phyloP scores from a whole-genome alignment of 1,140 invertebrate species.

The Elymnias hypermnestra region DNA sequence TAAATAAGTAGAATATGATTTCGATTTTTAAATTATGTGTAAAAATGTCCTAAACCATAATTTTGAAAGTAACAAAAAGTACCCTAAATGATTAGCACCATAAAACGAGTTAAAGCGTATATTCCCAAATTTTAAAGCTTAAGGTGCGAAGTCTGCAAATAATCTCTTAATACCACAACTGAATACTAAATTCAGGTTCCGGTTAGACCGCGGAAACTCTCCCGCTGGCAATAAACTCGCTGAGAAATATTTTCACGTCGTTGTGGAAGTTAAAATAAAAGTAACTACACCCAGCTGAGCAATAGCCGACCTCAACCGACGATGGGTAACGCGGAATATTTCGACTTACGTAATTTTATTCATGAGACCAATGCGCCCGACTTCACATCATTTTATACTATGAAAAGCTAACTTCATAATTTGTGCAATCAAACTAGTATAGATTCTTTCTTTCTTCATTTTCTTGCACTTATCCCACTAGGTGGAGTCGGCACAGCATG shows the following conservation, averaged over 20 bases:
- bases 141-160: conserved; percentile 15
- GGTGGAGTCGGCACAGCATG: no score
- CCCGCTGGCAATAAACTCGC: conserved; percentile 62
- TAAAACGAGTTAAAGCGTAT: no score
- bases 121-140: no score
- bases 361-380: neutral
- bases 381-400: neutral
- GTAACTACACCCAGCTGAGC: conserved; percentile 65
- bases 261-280: conserved; percentile 74
- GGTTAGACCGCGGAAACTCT: conserved; percentile 54
- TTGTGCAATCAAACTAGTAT: no score
- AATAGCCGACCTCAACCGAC: conserved; percentile 45
- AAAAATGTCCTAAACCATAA: no score
- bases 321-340: conserved; percentile 36
- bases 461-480: no score
- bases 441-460: no score
- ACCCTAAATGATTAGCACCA: no score
- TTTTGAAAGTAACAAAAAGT: no score
- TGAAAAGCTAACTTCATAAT: neutral
- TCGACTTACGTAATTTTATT: conserved; percentile 6
- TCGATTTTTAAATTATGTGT: no score
- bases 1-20: no score
- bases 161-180: conserved; percentile 5
- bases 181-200: conserved; percentile 32
- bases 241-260: conserved; percentile 72